Conservation (phyloP, 2,113 vertebrate genomes). For the Suricata suricatta region DNA sequence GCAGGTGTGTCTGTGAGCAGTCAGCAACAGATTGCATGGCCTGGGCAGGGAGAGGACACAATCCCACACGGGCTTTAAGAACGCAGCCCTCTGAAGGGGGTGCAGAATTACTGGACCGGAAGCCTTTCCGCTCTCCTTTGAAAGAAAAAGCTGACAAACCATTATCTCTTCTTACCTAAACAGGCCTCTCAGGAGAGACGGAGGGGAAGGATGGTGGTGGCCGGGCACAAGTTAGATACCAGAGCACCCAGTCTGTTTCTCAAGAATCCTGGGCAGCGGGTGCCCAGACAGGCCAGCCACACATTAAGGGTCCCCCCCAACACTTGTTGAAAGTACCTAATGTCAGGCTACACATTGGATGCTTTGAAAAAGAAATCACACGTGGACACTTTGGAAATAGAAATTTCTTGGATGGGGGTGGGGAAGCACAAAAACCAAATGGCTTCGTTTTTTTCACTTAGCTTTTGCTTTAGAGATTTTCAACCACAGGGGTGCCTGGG, state of each 20-base stretch:
- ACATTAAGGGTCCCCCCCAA: not conserved
- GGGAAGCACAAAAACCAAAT: not conserved
- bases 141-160: conserved; percentile 39
- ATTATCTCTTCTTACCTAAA: not conserved
- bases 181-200: not conserved
- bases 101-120: not conserved
- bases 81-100: not conserved
- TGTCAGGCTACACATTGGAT: not conserved
- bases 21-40: not conserved
- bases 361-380: conserved; percentile 25
- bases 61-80: conserved; percentile 3
- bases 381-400: conserved; percentile 28
- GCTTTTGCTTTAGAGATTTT: not conserved
- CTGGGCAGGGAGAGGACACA: not conserved
- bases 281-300: not conserved
- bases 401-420: not conserved
- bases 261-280: fast-evolving
- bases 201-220: not conserved
- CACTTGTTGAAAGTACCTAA: not conserved
- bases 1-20: conserved; percentile 19
- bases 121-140: conserved; percentile 34
- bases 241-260: not conserved
- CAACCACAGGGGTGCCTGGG: not conserved
- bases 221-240: not conserved
- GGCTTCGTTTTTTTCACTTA: not conserved